Percentiles rank a stretch among this genome's conserved stretches.
Evolutionary conservation across 2,113 vertebrate genomes (phyloP).

Genomic region (Psettodes erumei): DNA sequence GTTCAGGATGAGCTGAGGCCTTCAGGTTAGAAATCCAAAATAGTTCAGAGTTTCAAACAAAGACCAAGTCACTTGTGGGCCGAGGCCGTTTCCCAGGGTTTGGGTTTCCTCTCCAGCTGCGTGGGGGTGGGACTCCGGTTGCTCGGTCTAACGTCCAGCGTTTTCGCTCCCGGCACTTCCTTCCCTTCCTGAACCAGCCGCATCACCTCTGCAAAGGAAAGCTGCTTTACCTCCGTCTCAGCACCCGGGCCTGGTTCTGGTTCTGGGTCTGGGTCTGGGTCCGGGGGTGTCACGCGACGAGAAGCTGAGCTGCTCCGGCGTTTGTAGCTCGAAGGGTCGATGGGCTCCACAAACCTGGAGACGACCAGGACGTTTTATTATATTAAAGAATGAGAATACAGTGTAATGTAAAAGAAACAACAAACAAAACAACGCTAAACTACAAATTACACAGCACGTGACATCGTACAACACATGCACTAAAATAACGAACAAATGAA

Average conservation of each 20-base stretch:
- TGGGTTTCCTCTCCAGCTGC: conserved; percentile 74
- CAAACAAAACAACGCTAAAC: too few species aligned
- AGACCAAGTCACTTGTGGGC: conserved; percentile 39
- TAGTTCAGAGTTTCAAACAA: too few species aligned
- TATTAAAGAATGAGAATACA: not conserved
- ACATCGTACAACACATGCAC: too few species aligned
- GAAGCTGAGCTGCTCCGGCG: conserved; percentile 47
- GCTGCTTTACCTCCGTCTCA: conserved; percentile 23
- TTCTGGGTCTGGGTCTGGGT: conserved; percentile 29
- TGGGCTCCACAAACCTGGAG: conserved; percentile 80
- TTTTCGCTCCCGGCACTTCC: conserved; percentile 77
- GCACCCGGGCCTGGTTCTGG: not conserved
- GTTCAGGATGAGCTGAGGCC: too few species aligned
- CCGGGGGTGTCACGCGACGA: not conserved
- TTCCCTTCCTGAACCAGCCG: conserved; percentile 80
- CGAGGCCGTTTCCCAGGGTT: conserved; percentile 80
- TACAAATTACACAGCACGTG: too few species aligned
- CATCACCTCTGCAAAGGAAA: conserved; percentile 83
- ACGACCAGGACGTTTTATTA: not conserved
- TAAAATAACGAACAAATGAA: too few species aligned
- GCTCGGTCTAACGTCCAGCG: conserved; percentile 75
- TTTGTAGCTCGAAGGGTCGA: conserved; percentile 67
- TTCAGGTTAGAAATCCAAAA: too few species aligned
- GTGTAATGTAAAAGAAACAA: too few species aligned
- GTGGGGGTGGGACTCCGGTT: conserved; percentile 78